A percentile compares a stretch with the other conserved stretches of the same genome.
phyloP scores from a whole-genome alignment of 2,888 invertebrate species.

The Busseola fusca region DNA sequence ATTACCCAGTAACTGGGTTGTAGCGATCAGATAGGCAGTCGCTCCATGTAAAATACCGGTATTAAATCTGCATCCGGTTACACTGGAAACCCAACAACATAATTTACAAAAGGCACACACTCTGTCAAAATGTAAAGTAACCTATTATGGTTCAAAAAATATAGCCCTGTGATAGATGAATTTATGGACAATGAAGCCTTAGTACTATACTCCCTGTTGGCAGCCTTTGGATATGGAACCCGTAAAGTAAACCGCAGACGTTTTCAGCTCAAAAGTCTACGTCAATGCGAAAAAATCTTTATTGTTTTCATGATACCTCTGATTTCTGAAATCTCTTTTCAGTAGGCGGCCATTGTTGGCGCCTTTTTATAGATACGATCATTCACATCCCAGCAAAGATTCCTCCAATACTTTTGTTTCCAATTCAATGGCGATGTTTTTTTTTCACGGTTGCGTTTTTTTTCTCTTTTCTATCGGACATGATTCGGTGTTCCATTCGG shows the following conservation, averaged over 20 bases:
- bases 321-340: conserved; percentile 73
- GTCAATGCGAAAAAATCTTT: conserved; percentile 64
- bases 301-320: conserved; percentile 69
- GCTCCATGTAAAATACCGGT: too few species aligned
- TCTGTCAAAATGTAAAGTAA: background rate
- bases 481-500: conserved; percentile 66
- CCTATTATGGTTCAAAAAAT: background rate
- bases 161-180: background rate
- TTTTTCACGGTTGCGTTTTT: conserved; percentile 54
- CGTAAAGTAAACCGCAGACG: conserved; percentile 28
- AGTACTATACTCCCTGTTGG: background rate
- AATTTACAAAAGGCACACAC: too few species aligned
- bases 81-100: too few species aligned
- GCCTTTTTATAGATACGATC: conserved; percentile 70
- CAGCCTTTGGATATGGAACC: background rate
- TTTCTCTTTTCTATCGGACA: conserved; percentile 65
- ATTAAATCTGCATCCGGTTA: too few species aligned
- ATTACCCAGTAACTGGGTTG: too few species aligned
- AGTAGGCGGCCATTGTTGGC: conserved; percentile 66
- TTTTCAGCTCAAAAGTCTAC: conserved; percentile 48
- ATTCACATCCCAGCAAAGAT: conserved; percentile 70
- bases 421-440: conserved; percentile 66
- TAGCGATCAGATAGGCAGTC: too few species aligned
- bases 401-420: conserved; percentile 73
- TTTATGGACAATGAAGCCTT: background rate